phyloP scores from a whole-genome alignment of 1,140 invertebrate species.

The Magallana angulata region DNA sequence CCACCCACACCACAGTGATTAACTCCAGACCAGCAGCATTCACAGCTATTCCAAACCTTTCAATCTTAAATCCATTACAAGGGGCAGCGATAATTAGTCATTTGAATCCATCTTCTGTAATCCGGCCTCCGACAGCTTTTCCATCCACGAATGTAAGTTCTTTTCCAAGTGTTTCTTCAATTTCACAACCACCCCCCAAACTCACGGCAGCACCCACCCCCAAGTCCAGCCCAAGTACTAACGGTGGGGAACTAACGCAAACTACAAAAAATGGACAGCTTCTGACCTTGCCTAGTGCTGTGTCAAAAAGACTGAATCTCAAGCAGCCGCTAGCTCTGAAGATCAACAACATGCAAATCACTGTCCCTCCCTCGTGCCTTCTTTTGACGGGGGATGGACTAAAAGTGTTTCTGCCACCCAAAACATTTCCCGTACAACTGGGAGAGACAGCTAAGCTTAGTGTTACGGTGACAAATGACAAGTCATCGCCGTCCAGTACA shows the following conservation, averaged over 20 bases:
- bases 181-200: conserved; percentile 44
- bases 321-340: conserved; percentile 71
- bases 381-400: conserved; percentile 70
- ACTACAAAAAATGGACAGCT: conserved; percentile 65
- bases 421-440: conserved; percentile 70
- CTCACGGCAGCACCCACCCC: conserved; percentile 49
- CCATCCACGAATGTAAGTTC: neutral
- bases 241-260: conserved; percentile 8
- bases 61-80: conserved; percentile 39
- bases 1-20: neutral
- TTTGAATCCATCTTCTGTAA: neutral
- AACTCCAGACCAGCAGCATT: neutral
- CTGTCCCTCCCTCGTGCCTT: conserved; percentile 72
- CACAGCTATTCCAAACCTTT: conserved; percentile 10
- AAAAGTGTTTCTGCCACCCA: conserved; percentile 73
- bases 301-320: conserved; percentile 69
- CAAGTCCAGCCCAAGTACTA: neutral
- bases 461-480: conserved; percentile 68
- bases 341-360: conserved; percentile 72
- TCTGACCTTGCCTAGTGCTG: conserved; percentile 70
- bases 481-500: conserved; percentile 37
- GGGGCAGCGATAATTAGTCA: neutral
- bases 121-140: neutral
- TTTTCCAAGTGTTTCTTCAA: neutral
- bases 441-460: conserved; percentile 65